phyloP scores from a whole-genome alignment of 2,888 invertebrate genomes.

The Netelia inedita region DNA sequence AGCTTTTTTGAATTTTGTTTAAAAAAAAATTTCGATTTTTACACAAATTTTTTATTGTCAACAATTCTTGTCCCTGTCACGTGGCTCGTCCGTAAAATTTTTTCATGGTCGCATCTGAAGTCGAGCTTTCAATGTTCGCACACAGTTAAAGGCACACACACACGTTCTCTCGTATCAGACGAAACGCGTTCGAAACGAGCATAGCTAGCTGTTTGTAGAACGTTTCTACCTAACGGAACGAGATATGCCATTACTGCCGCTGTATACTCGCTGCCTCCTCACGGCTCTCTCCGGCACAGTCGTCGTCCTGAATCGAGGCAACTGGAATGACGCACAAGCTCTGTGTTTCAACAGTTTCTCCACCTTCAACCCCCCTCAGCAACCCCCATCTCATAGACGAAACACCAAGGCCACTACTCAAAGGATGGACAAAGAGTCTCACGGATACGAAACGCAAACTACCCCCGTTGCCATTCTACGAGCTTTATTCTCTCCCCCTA shows the following conservation, averaged over 20 bases:
- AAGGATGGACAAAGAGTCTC: conserved; percentile 28
- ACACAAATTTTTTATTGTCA: too few relatives aligned
- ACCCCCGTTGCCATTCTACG: conserved; percentile 12
- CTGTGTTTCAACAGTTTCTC: conserved; percentile 26
- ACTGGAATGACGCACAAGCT: conserved; percentile 40
- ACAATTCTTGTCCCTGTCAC: too few relatives aligned
- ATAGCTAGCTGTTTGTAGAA: conserved; percentile 15
- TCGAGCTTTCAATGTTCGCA: too few relatives aligned
- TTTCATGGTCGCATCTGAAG: too few relatives aligned
- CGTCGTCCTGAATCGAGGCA: conserved; percentile 27
- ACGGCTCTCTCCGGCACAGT: background rate
- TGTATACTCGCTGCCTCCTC: conserved; percentile 19
- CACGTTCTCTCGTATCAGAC: conserved; percentile 19
- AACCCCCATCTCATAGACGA: too few relatives aligned
- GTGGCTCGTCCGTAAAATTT: too few relatives aligned
- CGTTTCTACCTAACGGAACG: conserved; percentile 21
- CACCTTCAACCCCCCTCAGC: conserved; percentile 12
- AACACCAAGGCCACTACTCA: too few relatives aligned
- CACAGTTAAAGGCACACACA: too few relatives aligned
- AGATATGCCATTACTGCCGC: conserved; percentile 18
- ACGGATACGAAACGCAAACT: conserved; percentile 8
- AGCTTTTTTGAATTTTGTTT: too few relatives aligned
- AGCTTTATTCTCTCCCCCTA: conserved; percentile 39
- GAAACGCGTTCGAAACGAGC: conserved; percentile 43
- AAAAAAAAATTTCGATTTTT: too few relatives aligned